These are phyloP conservation scores for Channa argus DNA, from an alignment of 2,113 vertebrate genomes.

Conservation along the genomic window DNA sequence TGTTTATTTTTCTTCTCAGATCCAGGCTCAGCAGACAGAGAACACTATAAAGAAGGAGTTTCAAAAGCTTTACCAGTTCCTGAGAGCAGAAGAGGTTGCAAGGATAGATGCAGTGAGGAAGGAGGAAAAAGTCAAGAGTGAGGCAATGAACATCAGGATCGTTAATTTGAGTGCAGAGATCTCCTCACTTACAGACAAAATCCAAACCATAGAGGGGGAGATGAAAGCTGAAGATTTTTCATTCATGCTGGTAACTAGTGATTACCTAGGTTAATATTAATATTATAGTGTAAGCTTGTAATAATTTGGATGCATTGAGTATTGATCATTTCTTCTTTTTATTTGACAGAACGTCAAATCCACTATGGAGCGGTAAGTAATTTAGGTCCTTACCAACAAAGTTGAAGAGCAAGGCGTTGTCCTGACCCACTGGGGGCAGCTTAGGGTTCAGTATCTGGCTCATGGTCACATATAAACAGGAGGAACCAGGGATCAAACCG, in stretches of 20 bases:
- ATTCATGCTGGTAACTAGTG: conserved; percentile 47
- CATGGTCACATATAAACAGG: too few relatives aligned
- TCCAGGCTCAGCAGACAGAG: conserved; percentile 57
- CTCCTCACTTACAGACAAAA: conserved; percentile 12
- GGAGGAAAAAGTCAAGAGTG: conserved; percentile 28
- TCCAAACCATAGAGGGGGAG: not conserved
- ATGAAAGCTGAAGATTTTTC: conserved; percentile 11
- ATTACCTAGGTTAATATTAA: not conserved
- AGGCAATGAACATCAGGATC: conserved; percentile 6
- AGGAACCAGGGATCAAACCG: too few relatives aligned
- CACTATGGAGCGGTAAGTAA: conserved; percentile 14
- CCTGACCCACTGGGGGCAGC: too few relatives aligned
- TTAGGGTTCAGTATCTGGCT: too few relatives aligned
- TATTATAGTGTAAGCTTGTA: too few relatives aligned
- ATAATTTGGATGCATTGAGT: too few relatives aligned
- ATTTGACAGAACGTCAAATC: conserved; percentile 26
- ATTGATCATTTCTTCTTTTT: not conserved
- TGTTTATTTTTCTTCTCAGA: conserved; percentile 30
- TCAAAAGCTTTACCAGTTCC: conserved; percentile 40
- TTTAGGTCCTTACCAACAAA: too few relatives aligned
- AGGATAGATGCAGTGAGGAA: conserved; percentile 39
- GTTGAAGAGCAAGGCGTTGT: too few relatives aligned
- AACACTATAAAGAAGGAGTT: conserved; percentile 37
- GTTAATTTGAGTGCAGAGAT: conserved; percentile 24
- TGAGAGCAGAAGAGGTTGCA: conserved; percentile 43